Conservation (phyloP, 1,140 invertebrate species). For the Panagrolaimus sp. region DNA sequence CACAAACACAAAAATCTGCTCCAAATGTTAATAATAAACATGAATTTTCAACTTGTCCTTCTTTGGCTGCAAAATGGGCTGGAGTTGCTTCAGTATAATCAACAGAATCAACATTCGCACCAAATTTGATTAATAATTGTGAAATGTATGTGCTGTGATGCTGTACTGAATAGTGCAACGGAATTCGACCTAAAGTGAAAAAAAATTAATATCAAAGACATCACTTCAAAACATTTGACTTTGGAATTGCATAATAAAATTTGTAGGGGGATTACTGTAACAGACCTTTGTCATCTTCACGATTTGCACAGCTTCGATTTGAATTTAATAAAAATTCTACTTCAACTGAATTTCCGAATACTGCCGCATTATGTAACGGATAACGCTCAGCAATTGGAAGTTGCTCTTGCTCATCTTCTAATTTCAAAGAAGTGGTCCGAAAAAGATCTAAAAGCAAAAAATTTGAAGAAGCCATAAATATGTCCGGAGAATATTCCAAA, state of each 20-base stretch:
- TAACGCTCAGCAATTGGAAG: conserved; percentile 13
- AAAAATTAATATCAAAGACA: neutral
- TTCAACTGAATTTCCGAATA: conserved; percentile 1
- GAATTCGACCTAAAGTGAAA: conserved; percentile 23
- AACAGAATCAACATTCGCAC: conserved; percentile 20
- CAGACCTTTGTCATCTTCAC: conserved; percentile 23
- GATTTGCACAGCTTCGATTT: conserved; percentile 7
- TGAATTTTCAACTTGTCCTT: conserved; percentile 20
- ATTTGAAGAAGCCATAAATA: conserved; percentile 20
- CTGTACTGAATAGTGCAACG: conserved; percentile 22
- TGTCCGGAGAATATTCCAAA: neutral
- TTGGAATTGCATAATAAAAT: neutral
- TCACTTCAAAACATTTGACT: neutral
- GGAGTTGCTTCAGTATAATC: conserved; percentile 22
- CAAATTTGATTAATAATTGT: conserved; percentile 20
- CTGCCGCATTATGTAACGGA: conserved; percentile 25
- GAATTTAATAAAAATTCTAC: conserved; percentile 18
- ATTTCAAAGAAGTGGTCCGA: neutral
- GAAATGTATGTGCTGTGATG: conserved; percentile 7
- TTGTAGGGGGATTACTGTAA: too few species aligned
- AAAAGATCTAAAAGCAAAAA: conserved; percentile 9
- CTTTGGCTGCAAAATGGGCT: conserved; percentile 23
- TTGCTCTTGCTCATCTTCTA: neutral
- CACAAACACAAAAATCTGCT: conserved; percentile 21
- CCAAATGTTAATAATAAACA: conserved; percentile 13